Evolutionary conservation across 64 coral and sea anemone species (phyloP), one percentile per base, ranked within the genome.

Genomic region (Pachyseris speciosa): DNA sequence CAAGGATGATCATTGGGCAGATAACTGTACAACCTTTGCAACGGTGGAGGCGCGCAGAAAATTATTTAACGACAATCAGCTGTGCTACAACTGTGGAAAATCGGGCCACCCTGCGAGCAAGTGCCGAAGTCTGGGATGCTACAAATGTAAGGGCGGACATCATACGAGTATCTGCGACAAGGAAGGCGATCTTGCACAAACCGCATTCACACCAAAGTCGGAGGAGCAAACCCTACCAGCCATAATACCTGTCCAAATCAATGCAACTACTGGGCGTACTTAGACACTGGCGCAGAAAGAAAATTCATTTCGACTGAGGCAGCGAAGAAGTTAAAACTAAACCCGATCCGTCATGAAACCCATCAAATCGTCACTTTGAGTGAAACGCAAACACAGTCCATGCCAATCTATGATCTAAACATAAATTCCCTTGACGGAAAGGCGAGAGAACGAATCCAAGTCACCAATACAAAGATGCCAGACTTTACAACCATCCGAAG

Each of bases 301-400:
- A 94, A 94, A 36, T 89, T 89, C 16, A 75, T 94, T 30, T 89
- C 92, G 2, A 32, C 7, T 24, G 78, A 89, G 5, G 92, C 86
- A 17, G 45, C 83, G 2, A 74, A 84, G n/a, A 89, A 26, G 55
- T 29, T 85, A 28, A 89, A 89, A 26, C 32, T 89, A 24, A 75
- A 47, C 15, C 87, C 78, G 31, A 22, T 52, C 8, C 67, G 59
- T 36, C 87, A 90, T 12, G 69, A 85, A 53, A 66, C 64, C 17
- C 68, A 34, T 3, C 12, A 94, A 42, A 63, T 89, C 7, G 42
- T 94, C 3, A 94, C 93, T 13, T 67, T 94, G 29, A 94, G 84
- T 65, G 86, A 59, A 74, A 64, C 40, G 12, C 60, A 86, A n/a
- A 48, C 36, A 85, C 81, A 77, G 31, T 92, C 69, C 32, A 78